Percentiles rank a stretch among this genome's conserved stretches.
Evolutionary conservation across 2,797 vertebrate genomes (phyloP).

Genomic region (Urocyon cinereoargenteus): DNA sequence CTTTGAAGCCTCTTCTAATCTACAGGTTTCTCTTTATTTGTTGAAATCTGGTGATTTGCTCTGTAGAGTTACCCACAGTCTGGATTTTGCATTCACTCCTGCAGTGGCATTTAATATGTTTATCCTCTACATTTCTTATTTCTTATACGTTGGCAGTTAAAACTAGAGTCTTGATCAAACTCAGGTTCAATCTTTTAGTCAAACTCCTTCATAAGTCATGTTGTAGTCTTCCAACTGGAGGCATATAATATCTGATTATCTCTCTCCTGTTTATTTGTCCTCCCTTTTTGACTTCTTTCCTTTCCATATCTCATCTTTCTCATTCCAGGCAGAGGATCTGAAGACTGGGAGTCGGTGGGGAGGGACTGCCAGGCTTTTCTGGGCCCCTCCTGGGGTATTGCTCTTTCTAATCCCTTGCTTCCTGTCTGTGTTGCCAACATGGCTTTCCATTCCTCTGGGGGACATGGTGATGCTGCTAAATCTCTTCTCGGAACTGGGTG

Average conservation of each 20-base stretch:
- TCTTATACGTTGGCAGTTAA: background rate
- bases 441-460: background rate
- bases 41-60: background rate
- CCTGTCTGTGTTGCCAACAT: background rate
- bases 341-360: background rate
- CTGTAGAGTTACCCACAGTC: background rate
- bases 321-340: background rate
- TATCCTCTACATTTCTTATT: background rate
- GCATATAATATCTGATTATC: background rate
- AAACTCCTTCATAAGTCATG: background rate
- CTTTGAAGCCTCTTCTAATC: conserved; percentile 10
- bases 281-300: background rate
- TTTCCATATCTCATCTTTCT: conserved; percentile 4
- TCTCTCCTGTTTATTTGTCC: background rate
- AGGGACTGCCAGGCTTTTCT: background rate
- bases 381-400: background rate
- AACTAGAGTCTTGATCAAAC: background rate
- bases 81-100: background rate
- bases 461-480: background rate
- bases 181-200: background rate
- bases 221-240: background rate
- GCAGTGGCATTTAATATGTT: background rate
- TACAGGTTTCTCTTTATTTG: conserved; percentile 11
- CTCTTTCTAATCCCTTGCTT: background rate
- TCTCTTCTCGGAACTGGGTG: background rate